Conservation (phyloP, 2,888 invertebrate genomes). For the Leptinotarsa juncta region DNA sequence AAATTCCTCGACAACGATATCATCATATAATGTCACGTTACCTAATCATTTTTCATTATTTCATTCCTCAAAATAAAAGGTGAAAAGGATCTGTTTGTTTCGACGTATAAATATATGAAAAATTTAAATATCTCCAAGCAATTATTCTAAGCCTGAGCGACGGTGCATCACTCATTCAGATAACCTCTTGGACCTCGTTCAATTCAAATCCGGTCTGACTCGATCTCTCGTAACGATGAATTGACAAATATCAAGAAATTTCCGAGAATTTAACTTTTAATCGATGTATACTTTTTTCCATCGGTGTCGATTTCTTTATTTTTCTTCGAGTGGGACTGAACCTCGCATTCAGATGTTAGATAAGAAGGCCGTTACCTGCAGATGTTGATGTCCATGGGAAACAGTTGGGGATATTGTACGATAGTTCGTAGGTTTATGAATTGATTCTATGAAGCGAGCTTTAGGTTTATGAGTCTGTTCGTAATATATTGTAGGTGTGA, state of each 20-base stretch:
- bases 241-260: slow-evolving; percentile 40
- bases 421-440: neutral
- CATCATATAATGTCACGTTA: no score
- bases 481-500: neutral
- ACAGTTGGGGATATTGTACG: neutral
- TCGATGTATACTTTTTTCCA: slow-evolving; percentile 28
- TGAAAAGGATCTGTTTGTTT: neutral
- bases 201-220: slow-evolving; percentile 11
- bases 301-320: slow-evolving; percentile 23
- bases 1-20: no score
- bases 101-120: slow-evolving; percentile 35
- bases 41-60: no score
- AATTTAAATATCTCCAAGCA: slow-evolving; percentile 31
- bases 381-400: slow-evolving; percentile 9
- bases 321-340: slow-evolving; percentile 3
- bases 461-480: neutral
- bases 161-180: slow-evolving; percentile 17
- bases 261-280: slow-evolving; percentile 38
- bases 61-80: neutral
- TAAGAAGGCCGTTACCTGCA: slow-evolving; percentile 15
- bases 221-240: slow-evolving; percentile 30
- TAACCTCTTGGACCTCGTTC: slow-evolving; percentile 4
- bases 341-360: slow-evolving; percentile 10
- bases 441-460: neutral
- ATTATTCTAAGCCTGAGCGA: slow-evolving; percentile 31